Percentiles rank a stretch among this genome's conserved stretches.
Conservation (phyloP, 2,113 vertebrate genomes). For the Dromiciops gliroides region DNA sequence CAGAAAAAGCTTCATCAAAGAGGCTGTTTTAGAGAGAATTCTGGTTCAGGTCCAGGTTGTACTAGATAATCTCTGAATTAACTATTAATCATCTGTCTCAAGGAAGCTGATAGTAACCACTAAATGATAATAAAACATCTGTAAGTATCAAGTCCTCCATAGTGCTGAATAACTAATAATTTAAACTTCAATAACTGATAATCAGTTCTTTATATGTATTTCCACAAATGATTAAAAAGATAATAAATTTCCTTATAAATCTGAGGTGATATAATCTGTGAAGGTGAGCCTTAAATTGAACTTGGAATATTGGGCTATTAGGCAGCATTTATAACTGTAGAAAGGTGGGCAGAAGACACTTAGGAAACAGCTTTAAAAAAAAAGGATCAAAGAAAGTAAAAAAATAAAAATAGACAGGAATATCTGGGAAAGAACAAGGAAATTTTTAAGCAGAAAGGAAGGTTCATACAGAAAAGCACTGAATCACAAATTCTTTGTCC, state of each 20-base stretch:
- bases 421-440: fast-evolving
- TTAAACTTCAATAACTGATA: not conserved
- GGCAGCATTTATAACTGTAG: not conserved
- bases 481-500: not conserved
- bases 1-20: not conserved
- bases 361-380: not conserved
- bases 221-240: not conserved
- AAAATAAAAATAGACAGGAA: not conserved
- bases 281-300: not conserved
- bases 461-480: not conserved
- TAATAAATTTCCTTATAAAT: not conserved
- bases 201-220: not conserved
- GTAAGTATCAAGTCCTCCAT: constrained; percentile 22
- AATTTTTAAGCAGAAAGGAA: not conserved
- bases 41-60: not conserved
- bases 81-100: not conserved
- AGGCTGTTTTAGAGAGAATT: not conserved
- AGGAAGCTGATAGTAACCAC: not conserved
- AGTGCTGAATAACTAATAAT: not conserved
- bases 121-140: not conserved
- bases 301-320: not conserved
- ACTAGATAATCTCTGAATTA: not conserved
- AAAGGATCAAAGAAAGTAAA: not conserved
- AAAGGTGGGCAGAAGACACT: not conserved
- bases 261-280: not conserved